A percentile compares a stretch with the other conserved stretches of the same genome.
Conservation (phyloP, 2,888 invertebrate species). For the Ecliptopera silaceata region DNA sequence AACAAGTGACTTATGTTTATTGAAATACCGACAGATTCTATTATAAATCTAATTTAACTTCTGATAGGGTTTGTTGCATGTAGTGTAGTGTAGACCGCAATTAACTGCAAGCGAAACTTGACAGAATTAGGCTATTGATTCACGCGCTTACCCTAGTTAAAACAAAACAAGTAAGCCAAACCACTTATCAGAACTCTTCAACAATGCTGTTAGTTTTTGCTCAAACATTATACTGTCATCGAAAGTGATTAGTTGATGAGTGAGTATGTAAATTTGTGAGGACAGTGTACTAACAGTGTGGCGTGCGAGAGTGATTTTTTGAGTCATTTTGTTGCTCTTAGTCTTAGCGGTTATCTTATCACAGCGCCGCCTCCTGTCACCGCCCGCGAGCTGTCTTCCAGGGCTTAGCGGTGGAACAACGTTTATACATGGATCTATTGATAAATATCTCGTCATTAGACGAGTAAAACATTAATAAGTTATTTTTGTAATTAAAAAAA, state of each 20-base stretch:
- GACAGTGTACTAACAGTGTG: slow-evolving; percentile 20
- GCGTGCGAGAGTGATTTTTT: slow-evolving; percentile 40
- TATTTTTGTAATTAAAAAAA: too few relatives aligned
- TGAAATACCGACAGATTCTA: background rate
- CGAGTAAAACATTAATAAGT: slow-evolving; percentile 24
- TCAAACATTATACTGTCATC: slow-evolving; percentile 34
- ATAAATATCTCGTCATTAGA: slow-evolving; percentile 37
- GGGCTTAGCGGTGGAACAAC: slow-evolving; percentile 41
- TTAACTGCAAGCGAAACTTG: slow-evolving; percentile 23
- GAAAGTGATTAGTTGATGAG: slow-evolving; percentile 42
- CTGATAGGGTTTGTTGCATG: background rate
- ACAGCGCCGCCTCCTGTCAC: slow-evolving; percentile 39
- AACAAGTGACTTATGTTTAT: background rate
- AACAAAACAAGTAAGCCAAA: slow-evolving; percentile 25
- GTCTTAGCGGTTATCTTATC: slow-evolving; percentile 51
- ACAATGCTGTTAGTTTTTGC: slow-evolving; percentile 25
- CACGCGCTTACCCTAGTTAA: slow-evolving; percentile 27
- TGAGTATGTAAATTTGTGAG: slow-evolving; percentile 27
- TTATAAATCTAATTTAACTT: background rate
- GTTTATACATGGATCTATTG: slow-evolving; percentile 52
- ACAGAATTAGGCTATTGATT: slow-evolving; percentile 29
- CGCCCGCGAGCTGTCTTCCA: slow-evolving; percentile 37
- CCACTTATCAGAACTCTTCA: slow-evolving; percentile 24
- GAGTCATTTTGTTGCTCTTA: slow-evolving; percentile 29
- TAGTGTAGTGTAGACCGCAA: slow-evolving; percentile 8